Evolutionary conservation across 2,888 invertebrate species (phyloP).

Genomic region (Drosophila mulleri): DNA sequence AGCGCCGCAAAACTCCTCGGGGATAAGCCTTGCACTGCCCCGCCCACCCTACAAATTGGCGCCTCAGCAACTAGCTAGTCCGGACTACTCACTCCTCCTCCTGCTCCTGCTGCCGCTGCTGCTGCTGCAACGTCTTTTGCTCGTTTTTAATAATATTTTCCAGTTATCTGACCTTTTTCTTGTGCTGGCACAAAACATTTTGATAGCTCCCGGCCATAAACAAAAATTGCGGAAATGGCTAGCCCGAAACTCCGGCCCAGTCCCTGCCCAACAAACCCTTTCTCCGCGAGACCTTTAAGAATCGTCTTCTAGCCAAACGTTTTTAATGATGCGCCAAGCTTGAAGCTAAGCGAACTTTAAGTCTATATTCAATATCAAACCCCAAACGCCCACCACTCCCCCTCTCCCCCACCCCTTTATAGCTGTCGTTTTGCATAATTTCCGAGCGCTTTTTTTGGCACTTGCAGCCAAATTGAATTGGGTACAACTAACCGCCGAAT

Average conservation of each 20-base stretch:
- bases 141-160: constrained; percentile 79
- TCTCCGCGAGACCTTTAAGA: neutral
- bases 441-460: constrained; percentile 30
- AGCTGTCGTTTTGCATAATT: constrained; percentile 64
- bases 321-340: constrained; percentile 51
- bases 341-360: constrained; percentile 53
- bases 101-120: constrained; percentile 34
- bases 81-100: constrained; percentile 4
- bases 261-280: neutral
- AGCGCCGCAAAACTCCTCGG: constrained; percentile 61
- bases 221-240: constrained; percentile 32
- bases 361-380: constrained; percentile 1
- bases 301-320: neutral
- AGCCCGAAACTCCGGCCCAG: neutral
- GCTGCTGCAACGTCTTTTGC: constrained; percentile 45
- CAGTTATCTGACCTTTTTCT: constrained; percentile 82
- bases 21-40: constrained; percentile 59
- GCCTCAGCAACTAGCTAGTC: constrained; percentile 8
- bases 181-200: constrained; percentile 47
- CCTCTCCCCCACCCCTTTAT: neutral
- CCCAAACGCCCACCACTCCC: neutral
- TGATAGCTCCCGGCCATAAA: constrained; percentile 40
- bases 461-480: constrained; percentile 78
- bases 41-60: neutral
- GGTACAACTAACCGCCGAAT: constrained; percentile 78